Evolutionary conservation across 1,140 invertebrate genomes (phyloP), one percentile per base, ranked within the genome.

Genomic region (Plectus sambesii): DNA sequence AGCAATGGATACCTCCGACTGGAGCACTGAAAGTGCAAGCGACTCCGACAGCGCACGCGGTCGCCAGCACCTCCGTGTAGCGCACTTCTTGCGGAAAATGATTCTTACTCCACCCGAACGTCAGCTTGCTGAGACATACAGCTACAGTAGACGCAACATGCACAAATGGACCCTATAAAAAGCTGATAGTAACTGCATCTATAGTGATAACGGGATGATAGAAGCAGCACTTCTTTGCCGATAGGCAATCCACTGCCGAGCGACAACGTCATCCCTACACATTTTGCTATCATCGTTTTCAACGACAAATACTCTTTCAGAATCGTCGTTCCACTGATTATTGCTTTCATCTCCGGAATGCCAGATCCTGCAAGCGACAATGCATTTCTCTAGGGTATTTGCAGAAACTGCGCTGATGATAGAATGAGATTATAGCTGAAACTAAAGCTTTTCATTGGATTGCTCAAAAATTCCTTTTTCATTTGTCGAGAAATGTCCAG

Each of bases 321-420:
- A 9, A 89, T 83, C 0, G 97, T 90, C n/a, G n/a, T n/a, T 44
- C 92, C 92, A 58, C 90, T 75, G 8, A 99, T 76, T 47, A 97
- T 94, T 1, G 90, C 96, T 74, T 98, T 97, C 90, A 98, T 97
- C 74, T 98, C 93, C 23, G 92, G 93, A 64, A 97, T 97, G 40
- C 93, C 92, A 38, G 90, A 96, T 61, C 92, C 87, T 87, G 47
- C 3, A 62, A 61, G n/a, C n/a, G n/a, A n/a, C n/a, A n/a, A n/a
- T n/a, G n/a, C n/a, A n/a, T n/a, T n/a, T n/a, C n/a, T n/a, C n/a
- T n/a, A n/a, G n/a, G n/a, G n/a, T n/a, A n/a, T n/a, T n/a, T n/a
- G n/a, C n/a, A n/a, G n/a, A n/a, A n/a, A n/a, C n/a, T n/a, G n/a
- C n/a, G n/a, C n/a, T n/a, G n/a, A n/a, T n/a, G n/a, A n/a, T n/a